A percentile compares a stretch with the other conserved stretches of the same genome.
Conservation (phyloP, 2,113 vertebrate species). For the Turnix velox region DNA sequence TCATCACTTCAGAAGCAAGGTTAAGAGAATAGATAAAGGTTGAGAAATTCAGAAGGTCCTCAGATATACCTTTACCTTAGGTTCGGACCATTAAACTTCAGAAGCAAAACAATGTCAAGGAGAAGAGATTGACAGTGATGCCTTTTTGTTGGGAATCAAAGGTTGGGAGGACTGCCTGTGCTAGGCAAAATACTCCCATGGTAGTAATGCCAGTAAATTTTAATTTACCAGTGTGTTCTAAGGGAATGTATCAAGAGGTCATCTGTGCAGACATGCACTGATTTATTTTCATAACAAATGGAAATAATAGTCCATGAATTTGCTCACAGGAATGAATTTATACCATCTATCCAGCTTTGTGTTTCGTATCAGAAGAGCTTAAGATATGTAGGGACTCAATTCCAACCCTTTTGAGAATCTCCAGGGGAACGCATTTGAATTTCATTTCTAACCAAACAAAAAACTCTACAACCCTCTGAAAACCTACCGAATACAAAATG, state of each 20-base stretch:
- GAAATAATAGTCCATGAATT: not conserved
- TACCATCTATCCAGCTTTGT: not conserved
- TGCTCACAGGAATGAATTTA: not conserved
- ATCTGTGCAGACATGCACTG: not conserved
- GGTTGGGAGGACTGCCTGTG: not conserved
- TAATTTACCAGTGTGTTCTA: constrained; percentile 39
- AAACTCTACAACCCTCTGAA: not conserved
- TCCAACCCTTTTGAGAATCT: not conserved
- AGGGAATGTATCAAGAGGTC: not conserved
- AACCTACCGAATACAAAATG: not conserved
- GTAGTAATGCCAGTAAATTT: constrained; percentile 8
- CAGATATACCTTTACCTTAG: not conserved
- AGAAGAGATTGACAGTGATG: not conserved
- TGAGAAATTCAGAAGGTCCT: not conserved
- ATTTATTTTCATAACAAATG: constrained; percentile 44
- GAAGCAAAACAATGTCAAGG: not conserved
- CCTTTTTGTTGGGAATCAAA: not conserved
- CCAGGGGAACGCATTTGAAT: not conserved
- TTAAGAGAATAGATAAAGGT: not conserved
- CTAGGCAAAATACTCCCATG: not conserved
- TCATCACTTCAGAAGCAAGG: constrained; percentile 3
- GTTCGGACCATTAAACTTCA: not conserved
- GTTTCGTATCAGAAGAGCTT: not conserved
- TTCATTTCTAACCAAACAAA: not conserved
- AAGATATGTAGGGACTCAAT: not conserved